phyloP scores from a whole-genome alignment of 1,140 invertebrate species.

The Melipona quadrifasciata region DNA sequence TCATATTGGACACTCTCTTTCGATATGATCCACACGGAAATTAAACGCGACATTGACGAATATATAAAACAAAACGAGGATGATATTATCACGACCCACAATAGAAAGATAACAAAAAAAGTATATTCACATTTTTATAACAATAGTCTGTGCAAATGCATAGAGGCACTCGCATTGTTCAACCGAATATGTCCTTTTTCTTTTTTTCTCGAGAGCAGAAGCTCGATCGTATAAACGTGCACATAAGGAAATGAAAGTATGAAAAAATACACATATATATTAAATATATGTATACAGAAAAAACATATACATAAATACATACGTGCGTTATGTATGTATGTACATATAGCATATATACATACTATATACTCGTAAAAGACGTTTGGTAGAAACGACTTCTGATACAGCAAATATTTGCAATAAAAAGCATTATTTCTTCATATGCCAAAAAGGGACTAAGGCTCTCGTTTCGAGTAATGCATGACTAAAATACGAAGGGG shows the following conservation, averaged over 20 bases:
- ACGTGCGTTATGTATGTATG: not conserved
- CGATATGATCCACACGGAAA: not conserved
- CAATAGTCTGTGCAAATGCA: not conserved
- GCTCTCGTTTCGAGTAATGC: constrained; percentile 2
- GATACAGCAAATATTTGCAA: constrained; percentile 25
- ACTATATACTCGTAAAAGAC: not conserved
- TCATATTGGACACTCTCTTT: not conserved
- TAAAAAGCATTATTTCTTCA: constrained; percentile 39
- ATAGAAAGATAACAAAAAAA: not conserved
- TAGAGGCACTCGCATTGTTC: constrained; percentile 20
- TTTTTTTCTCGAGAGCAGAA: not conserved
- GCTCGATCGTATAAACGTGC: constrained; percentile 20
- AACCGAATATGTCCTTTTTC: not conserved
- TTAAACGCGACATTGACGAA: not conserved
- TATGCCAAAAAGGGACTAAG: not conserved
- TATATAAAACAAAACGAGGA: not conserved
- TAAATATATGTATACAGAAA: not conserved
- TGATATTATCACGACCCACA: not conserved
- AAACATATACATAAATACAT: not conserved
- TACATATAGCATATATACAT: not conserved
- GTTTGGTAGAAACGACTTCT: constrained; percentile 41
- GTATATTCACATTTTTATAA: not conserved
- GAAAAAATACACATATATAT: not conserved
- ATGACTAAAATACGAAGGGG: constrained; percentile 38
- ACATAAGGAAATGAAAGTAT: constrained; percentile 1